These are phyloP conservation scores for Ceratina japonica DNA, from an alignment of 1,140 invertebrate species.

Conservation along the genomic window DNA sequence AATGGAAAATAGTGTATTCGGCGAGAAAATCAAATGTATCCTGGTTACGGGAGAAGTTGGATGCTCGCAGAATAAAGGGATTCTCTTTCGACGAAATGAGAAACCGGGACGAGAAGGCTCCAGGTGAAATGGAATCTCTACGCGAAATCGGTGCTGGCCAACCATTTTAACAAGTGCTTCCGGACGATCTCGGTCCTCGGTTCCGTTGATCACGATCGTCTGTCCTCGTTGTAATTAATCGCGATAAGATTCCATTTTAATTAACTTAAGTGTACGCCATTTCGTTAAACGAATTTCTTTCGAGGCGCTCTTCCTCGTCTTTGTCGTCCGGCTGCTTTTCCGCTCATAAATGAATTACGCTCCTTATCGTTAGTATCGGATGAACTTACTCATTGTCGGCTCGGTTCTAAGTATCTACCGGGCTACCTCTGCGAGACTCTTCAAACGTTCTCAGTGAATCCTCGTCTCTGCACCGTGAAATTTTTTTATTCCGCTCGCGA, in stretches of 20 bases:
- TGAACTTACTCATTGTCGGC: not conserved
- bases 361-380: not conserved
- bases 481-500: too few relatives aligned
- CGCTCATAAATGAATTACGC: conserved; percentile 21
- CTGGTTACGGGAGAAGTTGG: conserved; percentile 6
- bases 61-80: not conserved
- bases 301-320: not conserved
- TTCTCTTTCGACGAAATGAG: not conserved
- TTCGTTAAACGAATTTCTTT: conserved; percentile 24
- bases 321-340: not conserved
- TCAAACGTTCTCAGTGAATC: too few relatives aligned
- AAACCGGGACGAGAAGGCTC: not conserved
- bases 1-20: conserved; percentile 27
- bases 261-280: not conserved
- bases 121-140: not conserved
- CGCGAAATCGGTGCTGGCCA: not conserved
- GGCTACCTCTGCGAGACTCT: too few relatives aligned
- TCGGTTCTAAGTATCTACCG: not conserved
- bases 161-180: not conserved
- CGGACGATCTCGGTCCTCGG: too few relatives aligned
- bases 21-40: conserved; percentile 24
- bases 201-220: not conserved
- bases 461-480: not conserved
- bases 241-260: conserved; percentile 30
- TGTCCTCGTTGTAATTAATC: conserved; percentile 25